Base-by-base conservation (phyloP, 2,888 invertebrate genomes). In the Aspidiotus destructor region DNA sequence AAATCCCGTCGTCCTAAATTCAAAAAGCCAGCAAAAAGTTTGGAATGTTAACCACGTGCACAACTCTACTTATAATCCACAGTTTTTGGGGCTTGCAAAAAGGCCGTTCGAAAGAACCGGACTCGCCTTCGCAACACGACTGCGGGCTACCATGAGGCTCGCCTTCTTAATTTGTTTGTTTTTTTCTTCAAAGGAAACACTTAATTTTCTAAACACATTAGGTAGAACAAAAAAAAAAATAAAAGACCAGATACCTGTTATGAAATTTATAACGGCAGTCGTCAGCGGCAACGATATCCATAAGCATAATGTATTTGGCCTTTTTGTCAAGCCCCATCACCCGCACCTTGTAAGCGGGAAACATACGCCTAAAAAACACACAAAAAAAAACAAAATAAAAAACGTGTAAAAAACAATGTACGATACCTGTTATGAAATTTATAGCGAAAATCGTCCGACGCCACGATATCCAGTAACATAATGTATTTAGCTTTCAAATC, bases 401-500 rank as follows among this genome's bases (percentile, higher is more conserved):
- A 70, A 71, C 72, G 44, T 53, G 57, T 41, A 41, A 68, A 28
- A 28, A 60, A 68, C 48, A 63, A 62, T 54, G 54, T 42, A 61
- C 48, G 69, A 78, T 79, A 88, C 92, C 92, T 92, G 87, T 93
- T 93, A 83, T 93, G 93, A 83, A 93, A 94, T 82, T 94, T 94
- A 85, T 93, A 93, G 82, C 93, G 85, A 85, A 95, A 96, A 84
- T 98, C 97, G 81, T 99, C 98, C 73, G 97, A 95, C 62, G 97
- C 95, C 75, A 97, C 95, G 80, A 98, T 95, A 85, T 99, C 98
- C 88, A 98, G 85, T 76, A 99, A 86, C 72, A 98, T 85, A 80
- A 97, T 96, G 86, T 99, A 98, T 83, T 99, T 99, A 78, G 96
- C 92, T 82, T 96, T 93, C 79, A 95, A 90, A 84, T 99, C 97